phyloP scores from a whole-genome alignment of 2,888 invertebrate species.

The Phania funesta region DNA sequence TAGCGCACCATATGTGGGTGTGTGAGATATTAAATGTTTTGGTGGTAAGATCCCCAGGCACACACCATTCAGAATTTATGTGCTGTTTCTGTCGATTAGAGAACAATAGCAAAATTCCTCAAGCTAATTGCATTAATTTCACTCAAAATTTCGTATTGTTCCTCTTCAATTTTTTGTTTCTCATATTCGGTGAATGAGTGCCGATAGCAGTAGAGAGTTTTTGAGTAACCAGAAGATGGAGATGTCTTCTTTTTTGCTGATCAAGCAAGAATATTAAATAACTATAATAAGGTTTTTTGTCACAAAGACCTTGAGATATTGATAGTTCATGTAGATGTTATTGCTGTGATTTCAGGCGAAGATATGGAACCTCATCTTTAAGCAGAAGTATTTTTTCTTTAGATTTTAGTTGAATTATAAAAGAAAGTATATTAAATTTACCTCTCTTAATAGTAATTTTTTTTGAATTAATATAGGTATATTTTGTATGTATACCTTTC shows the following conservation, averaged over 20 bases:
- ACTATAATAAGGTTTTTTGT: slow-evolving; percentile 43
- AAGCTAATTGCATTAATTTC: slow-evolving; percentile 45
- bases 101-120: slow-evolving; percentile 16
- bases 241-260: slow-evolving; percentile 49
- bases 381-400: neutral
- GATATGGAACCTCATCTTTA: neutral
- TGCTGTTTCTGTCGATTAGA: neutral
- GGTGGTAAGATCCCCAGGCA: slow-evolving; percentile 34
- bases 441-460: too few relatives aligned
- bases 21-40: slow-evolving; percentile 63
- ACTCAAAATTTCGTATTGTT: slow-evolving; percentile 34
- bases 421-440: neutral
- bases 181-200: slow-evolving; percentile 49
- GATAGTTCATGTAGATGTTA: slow-evolving; percentile 34
- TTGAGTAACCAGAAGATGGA: neutral
- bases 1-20: slow-evolving; percentile 61
- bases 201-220: slow-evolving; percentile 3
- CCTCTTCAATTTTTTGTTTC: neutral
- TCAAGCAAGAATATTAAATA: slow-evolving; percentile 59
- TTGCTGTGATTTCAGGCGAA: slow-evolving; percentile 16
- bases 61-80: neutral
- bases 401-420: neutral
- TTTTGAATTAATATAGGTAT: too few relatives aligned
- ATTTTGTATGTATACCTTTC: too few relatives aligned
- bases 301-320: slow-evolving; percentile 62